Evolutionary conservation across 2,888 invertebrate species (phyloP).

Genomic region (Drosophila algonquin): DNA sequence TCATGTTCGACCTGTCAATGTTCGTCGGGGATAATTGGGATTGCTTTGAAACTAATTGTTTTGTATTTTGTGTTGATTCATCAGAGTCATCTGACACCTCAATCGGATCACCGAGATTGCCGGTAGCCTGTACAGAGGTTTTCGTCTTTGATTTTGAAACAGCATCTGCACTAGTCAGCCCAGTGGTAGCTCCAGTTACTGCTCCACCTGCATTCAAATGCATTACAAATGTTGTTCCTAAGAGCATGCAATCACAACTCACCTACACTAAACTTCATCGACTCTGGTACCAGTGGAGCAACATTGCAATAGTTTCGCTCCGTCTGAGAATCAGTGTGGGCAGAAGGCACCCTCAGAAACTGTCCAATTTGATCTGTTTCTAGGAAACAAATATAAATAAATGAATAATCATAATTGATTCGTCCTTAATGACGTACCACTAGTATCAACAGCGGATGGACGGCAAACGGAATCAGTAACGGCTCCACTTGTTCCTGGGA

Average conservation of each 20-base stretch:
- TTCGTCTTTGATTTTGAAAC: constrained; percentile 13
- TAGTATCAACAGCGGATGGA: constrained; percentile 5
- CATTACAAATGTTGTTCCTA: background rate
- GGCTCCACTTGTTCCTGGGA: constrained; percentile 22
- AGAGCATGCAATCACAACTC: constrained; percentile 7
- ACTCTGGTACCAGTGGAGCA: constrained; percentile 82
- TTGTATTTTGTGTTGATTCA: constrained; percentile 20
- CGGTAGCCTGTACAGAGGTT: constrained; percentile 50
- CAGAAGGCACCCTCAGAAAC: constrained; percentile 3
- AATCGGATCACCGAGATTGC: constrained; percentile 76
- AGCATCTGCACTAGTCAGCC: background rate
- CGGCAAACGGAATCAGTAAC: constrained; percentile 5
- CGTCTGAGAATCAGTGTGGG: constrained; percentile 22
- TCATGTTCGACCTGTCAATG: constrained; percentile 20
- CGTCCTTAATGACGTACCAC: constrained; percentile 30
- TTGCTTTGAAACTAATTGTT: background rate
- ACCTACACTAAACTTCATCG: constrained; percentile 68
- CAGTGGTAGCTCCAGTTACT: background rate
- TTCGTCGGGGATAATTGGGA: background rate
- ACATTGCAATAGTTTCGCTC: constrained; percentile 82
- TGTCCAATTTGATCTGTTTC: constrained; percentile 7
- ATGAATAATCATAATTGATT: background rate
- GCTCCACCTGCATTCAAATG: background rate
- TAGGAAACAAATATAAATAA: background rate
- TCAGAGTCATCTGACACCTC: constrained; percentile 81